Evolutionary conservation across 2,113 vertebrate species (phyloP).

Genomic region (Stictonetta naevosa): DNA sequence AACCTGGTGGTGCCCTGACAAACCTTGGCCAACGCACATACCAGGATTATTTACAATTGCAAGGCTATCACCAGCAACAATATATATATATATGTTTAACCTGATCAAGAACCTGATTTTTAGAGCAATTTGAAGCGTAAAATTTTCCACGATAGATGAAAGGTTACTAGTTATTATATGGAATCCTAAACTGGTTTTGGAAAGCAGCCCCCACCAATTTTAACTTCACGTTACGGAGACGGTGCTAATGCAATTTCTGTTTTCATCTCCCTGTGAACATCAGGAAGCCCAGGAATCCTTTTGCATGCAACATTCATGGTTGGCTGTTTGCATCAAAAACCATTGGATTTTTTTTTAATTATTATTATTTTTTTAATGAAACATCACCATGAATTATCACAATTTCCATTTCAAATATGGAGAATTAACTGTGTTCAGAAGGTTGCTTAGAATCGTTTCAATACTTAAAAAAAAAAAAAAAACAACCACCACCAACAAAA

Average conservation of each 20-base stretch:
- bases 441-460: background rate
- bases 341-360: background rate
- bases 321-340: background rate
- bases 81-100: background rate
- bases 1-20: background rate
- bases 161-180: background rate
- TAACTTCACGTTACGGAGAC: background rate
- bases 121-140: background rate
- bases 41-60: background rate
- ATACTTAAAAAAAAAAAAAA: too few species aligned
- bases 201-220: background rate
- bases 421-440: background rate
- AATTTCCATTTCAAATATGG: background rate
- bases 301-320: background rate
- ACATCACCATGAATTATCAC: background rate
- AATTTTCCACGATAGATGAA: background rate
- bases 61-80: background rate
- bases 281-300: background rate
- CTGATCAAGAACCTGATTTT: background rate
- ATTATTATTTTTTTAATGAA: background rate
- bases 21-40: background rate
- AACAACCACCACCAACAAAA: background rate
- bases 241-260: fast-evolving
- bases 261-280: background rate
- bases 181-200: background rate